These are phyloP conservation scores for Linyphia triangularis DNA, from an alignment of 2,888 invertebrate species.

Conservation along the genomic window DNA sequence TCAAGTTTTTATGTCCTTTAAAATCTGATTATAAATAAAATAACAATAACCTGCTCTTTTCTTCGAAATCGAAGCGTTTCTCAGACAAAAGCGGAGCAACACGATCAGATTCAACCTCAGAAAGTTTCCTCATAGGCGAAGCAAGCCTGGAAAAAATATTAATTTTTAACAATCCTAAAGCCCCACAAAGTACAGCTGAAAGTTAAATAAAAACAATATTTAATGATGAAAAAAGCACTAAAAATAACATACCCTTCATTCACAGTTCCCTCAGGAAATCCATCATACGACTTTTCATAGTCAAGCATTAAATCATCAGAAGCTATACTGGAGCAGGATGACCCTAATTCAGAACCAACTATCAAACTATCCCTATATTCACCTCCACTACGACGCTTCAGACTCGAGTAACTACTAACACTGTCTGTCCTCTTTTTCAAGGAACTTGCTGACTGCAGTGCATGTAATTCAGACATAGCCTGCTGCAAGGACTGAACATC, in stretches of 20 bases:
- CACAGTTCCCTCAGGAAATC: constrained; percentile 69
- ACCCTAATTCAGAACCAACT: constrained; percentile 69
- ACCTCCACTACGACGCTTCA: constrained; percentile 37
- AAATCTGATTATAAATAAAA: not conserved
- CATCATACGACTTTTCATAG: constrained; percentile 71
- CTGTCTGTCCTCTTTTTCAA: constrained; percentile 62
- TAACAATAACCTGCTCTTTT: constrained; percentile 41
- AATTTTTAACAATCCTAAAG: not conserved
- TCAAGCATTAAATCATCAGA: constrained; percentile 75
- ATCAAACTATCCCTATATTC: constrained; percentile 66
- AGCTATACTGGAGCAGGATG: constrained; percentile 75
- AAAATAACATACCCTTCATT: constrained; percentile 65
- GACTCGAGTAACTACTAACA: constrained; percentile 56
- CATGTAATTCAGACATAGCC: constrained; percentile 70
- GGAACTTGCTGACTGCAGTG: constrained; percentile 61
- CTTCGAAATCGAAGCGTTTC: constrained; percentile 61
- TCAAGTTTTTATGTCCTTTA: not conserved
- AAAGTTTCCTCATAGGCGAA: constrained; percentile 63
- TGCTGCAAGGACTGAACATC: constrained; percentile 65
- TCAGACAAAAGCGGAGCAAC: constrained; percentile 50
- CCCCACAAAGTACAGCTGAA: not conserved
- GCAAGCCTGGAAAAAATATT: constrained; percentile 45
- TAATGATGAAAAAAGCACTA: not conserved
- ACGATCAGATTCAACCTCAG: constrained; percentile 46
- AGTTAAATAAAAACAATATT: not conserved